Conservation (phyloP, 2,113 vertebrate species). For the Megaceryle torquata region DNA sequence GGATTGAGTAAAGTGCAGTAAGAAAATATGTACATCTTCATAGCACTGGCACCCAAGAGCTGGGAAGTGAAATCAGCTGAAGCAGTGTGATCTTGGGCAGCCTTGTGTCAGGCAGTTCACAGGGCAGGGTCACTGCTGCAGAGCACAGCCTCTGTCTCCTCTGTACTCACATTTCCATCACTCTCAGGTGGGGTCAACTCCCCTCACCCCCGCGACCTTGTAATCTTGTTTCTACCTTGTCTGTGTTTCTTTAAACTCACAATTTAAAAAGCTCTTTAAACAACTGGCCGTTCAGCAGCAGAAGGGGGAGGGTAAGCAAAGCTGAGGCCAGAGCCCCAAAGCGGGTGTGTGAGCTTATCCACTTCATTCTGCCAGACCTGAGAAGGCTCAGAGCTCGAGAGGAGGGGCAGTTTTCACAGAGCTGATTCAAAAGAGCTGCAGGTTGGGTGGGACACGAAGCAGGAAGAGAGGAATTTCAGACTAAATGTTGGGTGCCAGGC, state of each 20-base stretch:
- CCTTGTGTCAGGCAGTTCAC: neutral
- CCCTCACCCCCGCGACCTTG: neutral
- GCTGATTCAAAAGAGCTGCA: neutral
- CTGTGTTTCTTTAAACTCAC: neutral
- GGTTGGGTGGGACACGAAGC: neutral
- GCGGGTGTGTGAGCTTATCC: accelerated
- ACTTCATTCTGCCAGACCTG: neutral
- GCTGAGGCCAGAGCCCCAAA: neutral
- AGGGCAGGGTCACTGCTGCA: neutral
- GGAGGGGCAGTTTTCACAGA: neutral
- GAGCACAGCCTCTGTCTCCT: neutral
- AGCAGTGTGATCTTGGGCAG: accelerated
- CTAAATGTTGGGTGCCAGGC: neutral
- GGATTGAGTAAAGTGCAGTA: neutral
- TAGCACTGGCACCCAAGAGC: neutral
- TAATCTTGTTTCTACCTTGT: constrained; percentile 6
- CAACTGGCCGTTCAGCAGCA: neutral
- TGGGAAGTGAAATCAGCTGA: neutral
- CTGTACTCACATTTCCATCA: neutral
- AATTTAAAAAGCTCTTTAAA: neutral
- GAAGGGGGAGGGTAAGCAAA: neutral
- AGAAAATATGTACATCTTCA: neutral
- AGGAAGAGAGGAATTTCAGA: neutral
- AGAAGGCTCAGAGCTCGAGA: neutral
- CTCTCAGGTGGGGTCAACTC: neutral